Base-by-base conservation (phyloP, 2,113 vertebrate genomes). In the Melanocharis versteri region DNA sequence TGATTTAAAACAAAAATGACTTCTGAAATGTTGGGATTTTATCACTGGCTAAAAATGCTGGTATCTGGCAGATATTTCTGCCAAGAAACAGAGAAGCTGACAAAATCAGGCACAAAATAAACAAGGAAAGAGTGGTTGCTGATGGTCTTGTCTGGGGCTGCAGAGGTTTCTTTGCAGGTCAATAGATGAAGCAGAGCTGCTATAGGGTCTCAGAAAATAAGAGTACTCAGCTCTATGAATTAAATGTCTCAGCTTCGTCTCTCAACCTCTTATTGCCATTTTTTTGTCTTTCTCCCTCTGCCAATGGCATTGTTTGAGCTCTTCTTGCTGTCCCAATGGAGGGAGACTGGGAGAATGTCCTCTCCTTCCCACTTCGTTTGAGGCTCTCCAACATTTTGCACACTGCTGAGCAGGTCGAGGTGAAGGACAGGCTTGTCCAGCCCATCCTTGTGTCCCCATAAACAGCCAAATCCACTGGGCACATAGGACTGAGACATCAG, bases 331-430 rank as follows among this genome's bases (percentile, higher is more conserved):
- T 22, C 13, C 22, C 1, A 1, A 51, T 31, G 53, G 33, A 47
- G 13, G 7, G 13, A 26, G 1, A 33, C 9, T 18, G 16, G 39
- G 18, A 76, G 17, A 54, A 21, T 30, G 5, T 35, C 18, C 10
- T 82, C 22, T 77, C 60, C 30, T 82, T 66, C 22, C 13, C 0
- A 4, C 9, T 26, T 75, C 16, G 15, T 53, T 5, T 10, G n/a
- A 83, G n/a, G 7, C 8, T 84, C 18, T 81, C 30, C 33, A 78
- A n/a, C 2, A 15, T 28, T 39, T 73, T 39, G 24, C 10, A 14
- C 19, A 2, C 56, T 4, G 3, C 39, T 45, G 56, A 75, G 60
- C 4, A 1, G 20, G 13, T n/a, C 1, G 0, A 58, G 28, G 26
- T 58, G 21, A 84, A 84, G 68, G 13, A 48, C 16, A 22, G 26